Conservation (phyloP, 2,888 invertebrate species). For the Caenorhabditis imperialis region DNA sequence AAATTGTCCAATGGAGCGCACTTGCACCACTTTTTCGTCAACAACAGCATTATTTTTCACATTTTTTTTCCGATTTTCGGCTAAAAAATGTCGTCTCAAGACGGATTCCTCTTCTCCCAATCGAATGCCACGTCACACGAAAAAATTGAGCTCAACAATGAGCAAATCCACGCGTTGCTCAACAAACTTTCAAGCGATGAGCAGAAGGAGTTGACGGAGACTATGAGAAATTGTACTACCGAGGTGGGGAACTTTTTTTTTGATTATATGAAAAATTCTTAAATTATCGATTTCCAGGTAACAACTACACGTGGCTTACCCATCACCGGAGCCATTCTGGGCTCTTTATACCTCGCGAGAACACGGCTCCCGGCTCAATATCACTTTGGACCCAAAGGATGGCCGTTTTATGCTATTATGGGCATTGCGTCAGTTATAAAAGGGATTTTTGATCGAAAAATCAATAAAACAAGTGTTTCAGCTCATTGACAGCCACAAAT, state of each 20-base stretch:
- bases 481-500: constrained; percentile 67
- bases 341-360: constrained; percentile 68
- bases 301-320: constrained; percentile 70
- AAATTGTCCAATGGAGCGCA: no score
- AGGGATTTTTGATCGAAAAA: not conserved
- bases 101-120: constrained; percentile 14
- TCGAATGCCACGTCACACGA: not conserved
- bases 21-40: constrained; percentile 1
- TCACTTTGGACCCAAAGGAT: constrained; percentile 74
- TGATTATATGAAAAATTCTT: not conserved
- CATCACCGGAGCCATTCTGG: constrained; percentile 66
- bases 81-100: constrained; percentile 9
- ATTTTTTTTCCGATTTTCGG: not conserved
- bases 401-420: constrained; percentile 73
- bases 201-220: constrained; percentile 62
- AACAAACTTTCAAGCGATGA: constrained; percentile 71
- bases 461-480: constrained; percentile 16
- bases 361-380: constrained; percentile 66
- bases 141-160: constrained; percentile 37
- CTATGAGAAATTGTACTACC: constrained; percentile 64
- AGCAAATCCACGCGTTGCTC: constrained; percentile 62
- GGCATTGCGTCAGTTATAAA: constrained; percentile 67
- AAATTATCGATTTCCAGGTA: constrained; percentile 43
- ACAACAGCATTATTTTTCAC: not conserved
- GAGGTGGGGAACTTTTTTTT: constrained; percentile 49